Base-by-base conservation (phyloP, 2,113 vertebrate genomes). In the Sorex fumeus region DNA sequence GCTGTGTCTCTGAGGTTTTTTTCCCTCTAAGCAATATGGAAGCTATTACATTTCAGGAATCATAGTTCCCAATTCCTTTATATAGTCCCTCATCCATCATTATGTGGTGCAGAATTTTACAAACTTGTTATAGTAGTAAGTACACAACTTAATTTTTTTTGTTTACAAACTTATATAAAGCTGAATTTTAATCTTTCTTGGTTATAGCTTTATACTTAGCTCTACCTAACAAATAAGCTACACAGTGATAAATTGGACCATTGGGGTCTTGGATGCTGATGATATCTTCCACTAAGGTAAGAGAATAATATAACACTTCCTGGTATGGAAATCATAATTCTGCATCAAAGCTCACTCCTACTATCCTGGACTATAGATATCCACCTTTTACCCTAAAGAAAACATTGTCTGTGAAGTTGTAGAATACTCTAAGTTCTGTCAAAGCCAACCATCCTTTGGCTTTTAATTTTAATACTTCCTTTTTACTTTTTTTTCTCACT, bases 331-430 rank as follows among this genome's bases (percentile, higher is more conserved):
- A 78, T 25, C 66, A 79, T 25, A 34, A 15, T 6, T 70, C 62
- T 71, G 30, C 60, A 3, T 32, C n/a, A 89, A 34, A 6, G 13
- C 70, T 75, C 40, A n/a, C 11, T 85, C 12, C 21, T 60, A 6
- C 45, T 47, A 45, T n/a, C 64, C 40, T 57, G 69, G 40, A 18
- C 60, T 74, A 6, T 74, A 43, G 69, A 84, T 8, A 71, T 43
- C 45, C 36, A 28, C 36, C 60, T 43, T 66, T n/a, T 4, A 64
- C 25, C 60, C 57, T 60, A 69, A 13, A 40, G 69, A 85, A 34
- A 81, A 60, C 28, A 84, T 91, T 92, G 67, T 86, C 45, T 84
- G 45, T 47, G 78, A 79, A 79, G 45, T 77, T 74, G 87, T 1
- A 67, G 28, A 90, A n/a, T 67, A 77, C 74, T 57, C 71, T 78